phyloP scores from a whole-genome alignment of 1,140 invertebrate species.

The Drosophila nigrodunni region DNA sequence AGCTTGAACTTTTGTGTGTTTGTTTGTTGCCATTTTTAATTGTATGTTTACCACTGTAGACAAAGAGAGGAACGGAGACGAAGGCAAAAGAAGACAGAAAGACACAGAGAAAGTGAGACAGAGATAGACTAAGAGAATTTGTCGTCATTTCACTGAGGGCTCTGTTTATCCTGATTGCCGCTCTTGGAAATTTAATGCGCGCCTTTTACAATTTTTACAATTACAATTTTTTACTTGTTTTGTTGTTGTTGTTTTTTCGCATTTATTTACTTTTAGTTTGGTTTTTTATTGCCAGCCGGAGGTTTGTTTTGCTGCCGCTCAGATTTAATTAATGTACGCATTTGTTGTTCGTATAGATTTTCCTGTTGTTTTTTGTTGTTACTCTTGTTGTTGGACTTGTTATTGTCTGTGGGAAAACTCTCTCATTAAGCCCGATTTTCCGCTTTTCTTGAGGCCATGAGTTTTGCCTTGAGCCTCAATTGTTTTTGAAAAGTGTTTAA shows the following conservation, averaged over 20 bases:
- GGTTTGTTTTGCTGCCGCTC: neutral
- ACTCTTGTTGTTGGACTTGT: neutral
- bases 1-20: conserved; percentile 15
- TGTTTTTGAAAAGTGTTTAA: conserved; percentile 43
- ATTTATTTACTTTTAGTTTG: conserved; percentile 58
- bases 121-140: conserved; percentile 27
- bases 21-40: conserved; percentile 65
- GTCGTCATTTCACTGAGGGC: conserved; percentile 9
- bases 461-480: conserved; percentile 7
- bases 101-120: neutral
- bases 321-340: conserved; percentile 53
- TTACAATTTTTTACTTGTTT: conserved; percentile 36
- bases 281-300: conserved; percentile 16
- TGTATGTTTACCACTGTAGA: conserved; percentile 59
- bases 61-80: neutral
- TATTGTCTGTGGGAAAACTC: conserved; percentile 1
- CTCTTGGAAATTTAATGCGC: conserved; percentile 52
- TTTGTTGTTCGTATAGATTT: conserved; percentile 23
- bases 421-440: conserved; percentile 34
- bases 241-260: conserved; percentile 17
- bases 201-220: conserved; percentile 48
- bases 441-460: conserved; percentile 11
- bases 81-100: neutral
- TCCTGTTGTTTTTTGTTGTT: conserved; percentile 5
- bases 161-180: conserved; percentile 53